Conservation (phyloP, 1,140 invertebrate species). For the Atta colombica region DNA sequence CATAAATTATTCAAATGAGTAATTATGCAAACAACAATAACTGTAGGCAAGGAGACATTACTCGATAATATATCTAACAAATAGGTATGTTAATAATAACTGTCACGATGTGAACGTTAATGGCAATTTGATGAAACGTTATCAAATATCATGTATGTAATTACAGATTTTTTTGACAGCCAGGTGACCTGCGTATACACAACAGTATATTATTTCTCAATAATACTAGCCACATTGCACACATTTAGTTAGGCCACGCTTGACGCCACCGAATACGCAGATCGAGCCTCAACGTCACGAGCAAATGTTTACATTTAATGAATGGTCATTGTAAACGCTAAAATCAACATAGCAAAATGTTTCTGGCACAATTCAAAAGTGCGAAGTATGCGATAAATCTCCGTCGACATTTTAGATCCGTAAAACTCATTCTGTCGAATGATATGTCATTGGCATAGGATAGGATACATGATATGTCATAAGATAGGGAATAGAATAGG, state of each 20-base stretch:
- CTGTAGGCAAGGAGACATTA: neutral
- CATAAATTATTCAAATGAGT: conserved; percentile 8
- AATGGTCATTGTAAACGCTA: conserved; percentile 40
- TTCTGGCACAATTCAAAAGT: conserved; percentile 9
- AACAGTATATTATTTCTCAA: conserved; percentile 9
- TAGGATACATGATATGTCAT: conserved; percentile 46
- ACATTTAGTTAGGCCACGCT: conserved; percentile 36
- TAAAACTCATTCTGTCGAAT: neutral
- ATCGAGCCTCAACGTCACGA: conserved; percentile 20
- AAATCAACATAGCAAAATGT: conserved; percentile 21
- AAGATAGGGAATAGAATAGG: conserved; percentile 73
- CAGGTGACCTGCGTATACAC: neutral
- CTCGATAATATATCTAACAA: neutral
- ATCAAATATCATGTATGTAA: neutral
- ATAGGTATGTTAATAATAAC: neutral
- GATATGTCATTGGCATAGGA: conserved; percentile 36
- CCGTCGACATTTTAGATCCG: neutral
- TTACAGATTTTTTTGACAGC: conserved; percentile 6
- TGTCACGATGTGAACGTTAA: conserved; percentile 18
- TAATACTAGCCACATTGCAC: neutral
- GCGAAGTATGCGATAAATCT: conserved; percentile 19
- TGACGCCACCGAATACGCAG: neutral
- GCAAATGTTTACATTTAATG: conserved; percentile 49
- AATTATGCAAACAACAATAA: conserved; percentile 33
- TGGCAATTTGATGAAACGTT: neutral